Percentiles rank a stretch among this genome's conserved stretches.
Conservation (phyloP, 64 coral and sea anemone species). For the Cladopsammia gracilis region DNA sequence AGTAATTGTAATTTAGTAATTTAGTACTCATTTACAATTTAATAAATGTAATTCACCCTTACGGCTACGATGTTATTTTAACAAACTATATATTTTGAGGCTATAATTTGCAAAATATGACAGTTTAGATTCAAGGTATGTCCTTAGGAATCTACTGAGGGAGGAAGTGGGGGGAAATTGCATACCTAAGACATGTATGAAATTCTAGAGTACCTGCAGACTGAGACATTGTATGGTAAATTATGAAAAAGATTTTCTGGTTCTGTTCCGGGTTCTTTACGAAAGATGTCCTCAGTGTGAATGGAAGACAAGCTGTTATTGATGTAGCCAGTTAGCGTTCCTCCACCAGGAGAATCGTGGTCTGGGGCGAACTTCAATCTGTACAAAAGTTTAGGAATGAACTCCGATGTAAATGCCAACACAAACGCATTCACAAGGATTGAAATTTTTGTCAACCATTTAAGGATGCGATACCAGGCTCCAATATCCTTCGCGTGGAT, state of each 20-base stretch:
- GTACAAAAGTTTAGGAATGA: slow-evolving; percentile 79
- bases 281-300: slow-evolving; percentile 80
- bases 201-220: slow-evolving; percentile 33
- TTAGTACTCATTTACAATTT: too few species aligned
- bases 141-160: too few species aligned
- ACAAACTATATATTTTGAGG: too few species aligned
- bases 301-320: slow-evolving; percentile 69
- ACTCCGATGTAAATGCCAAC: slow-evolving; percentile 87
- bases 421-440: slow-evolving; percentile 86
- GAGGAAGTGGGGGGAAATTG: too few species aligned
- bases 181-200: too few species aligned
- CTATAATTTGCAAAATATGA: too few species aligned
- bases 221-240: slow-evolving; percentile 48
- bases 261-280: slow-evolving; percentile 61
- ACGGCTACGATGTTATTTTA: too few species aligned
- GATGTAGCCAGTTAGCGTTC: slow-evolving; percentile 72
- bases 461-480: slow-evolving; percentile 81
- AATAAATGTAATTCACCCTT: too few species aligned
- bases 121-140: too few species aligned
- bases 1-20: too few species aligned
- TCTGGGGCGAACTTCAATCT: slow-evolving; percentile 57
- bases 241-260: slow-evolving; percentile 56
- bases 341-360: slow-evolving; percentile 30
- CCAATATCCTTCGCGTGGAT: slow-evolving; percentile 79
- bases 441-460: slow-evolving; percentile 66